phyloP scores from a whole-genome alignment of 1,140 invertebrate genomes.

The Tenebrio molitor region DNA sequence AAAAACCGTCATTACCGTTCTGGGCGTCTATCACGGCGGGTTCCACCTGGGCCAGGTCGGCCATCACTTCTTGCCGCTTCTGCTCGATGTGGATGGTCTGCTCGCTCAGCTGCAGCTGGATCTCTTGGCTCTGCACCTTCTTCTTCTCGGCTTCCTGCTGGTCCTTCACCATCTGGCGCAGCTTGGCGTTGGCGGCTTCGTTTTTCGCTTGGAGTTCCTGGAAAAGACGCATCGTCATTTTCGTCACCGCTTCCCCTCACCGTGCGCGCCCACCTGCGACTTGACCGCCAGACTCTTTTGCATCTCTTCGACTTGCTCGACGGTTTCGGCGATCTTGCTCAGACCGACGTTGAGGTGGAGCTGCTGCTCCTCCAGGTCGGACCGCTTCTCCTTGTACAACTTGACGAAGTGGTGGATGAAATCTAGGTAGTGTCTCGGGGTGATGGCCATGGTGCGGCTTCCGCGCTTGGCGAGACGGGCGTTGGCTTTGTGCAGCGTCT shows the following conservation, averaged over 20 bases:
- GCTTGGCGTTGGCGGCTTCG: slow-evolving; percentile 97
- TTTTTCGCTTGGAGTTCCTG: slow-evolving; percentile 97
- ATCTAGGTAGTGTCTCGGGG: slow-evolving; percentile 98
- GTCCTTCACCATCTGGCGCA: slow-evolving; percentile 99
- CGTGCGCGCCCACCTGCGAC: slow-evolving; percentile 71
- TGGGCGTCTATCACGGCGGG: slow-evolving; percentile 99
- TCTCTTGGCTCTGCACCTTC: slow-evolving; percentile 98
- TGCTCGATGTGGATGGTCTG: slow-evolving; percentile 94
- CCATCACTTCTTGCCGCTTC: slow-evolving; percentile 94
- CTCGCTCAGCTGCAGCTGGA: slow-evolving; percentile 91
- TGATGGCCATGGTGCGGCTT: slow-evolving; percentile 96
- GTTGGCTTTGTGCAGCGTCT: slow-evolving; percentile 96
- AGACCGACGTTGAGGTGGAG: slow-evolving; percentile 98
- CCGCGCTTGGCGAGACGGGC: slow-evolving; percentile 89
- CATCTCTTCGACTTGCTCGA: slow-evolving; percentile 99
- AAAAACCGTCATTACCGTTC: slow-evolving; percentile 87
- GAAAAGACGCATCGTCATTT: too few species aligned
- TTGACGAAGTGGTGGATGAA: slow-evolving; percentile 99
- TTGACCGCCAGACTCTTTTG: slow-evolving; percentile 98
- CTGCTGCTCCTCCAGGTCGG: slow-evolving; percentile 98
- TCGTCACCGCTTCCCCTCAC: too few species aligned
- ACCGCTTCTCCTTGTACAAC: slow-evolving; percentile 97
- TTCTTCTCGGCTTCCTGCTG: slow-evolving; percentile 99
- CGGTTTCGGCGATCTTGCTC: slow-evolving; percentile 98
- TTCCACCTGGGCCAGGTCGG: slow-evolving; percentile 95